phyloP scores from a whole-genome alignment of 2,113 vertebrate genomes.

The Oophaga pumilio region DNA sequence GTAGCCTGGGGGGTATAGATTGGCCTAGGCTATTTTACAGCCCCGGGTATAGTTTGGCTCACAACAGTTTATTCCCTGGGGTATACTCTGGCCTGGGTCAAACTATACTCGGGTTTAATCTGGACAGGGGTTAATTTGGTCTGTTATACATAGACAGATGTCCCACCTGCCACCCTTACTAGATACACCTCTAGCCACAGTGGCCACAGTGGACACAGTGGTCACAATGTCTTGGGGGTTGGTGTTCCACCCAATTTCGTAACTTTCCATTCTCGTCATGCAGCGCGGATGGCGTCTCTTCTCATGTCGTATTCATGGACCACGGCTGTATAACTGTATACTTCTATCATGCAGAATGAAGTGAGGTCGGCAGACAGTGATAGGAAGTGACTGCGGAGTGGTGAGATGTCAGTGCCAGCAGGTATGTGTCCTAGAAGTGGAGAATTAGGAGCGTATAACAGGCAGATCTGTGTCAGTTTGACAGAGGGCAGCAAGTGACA shows the following conservation, averaged over 20 bases:
- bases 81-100: no score
- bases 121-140: no score
- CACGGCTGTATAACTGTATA: not conserved
- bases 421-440: not conserved
- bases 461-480: not conserved
- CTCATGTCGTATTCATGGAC: not conserved
- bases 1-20: no score
- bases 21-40: no score
- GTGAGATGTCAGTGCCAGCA: slow-evolving; percentile 7
- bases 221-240: not conserved
- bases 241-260: not conserved
- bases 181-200: not conserved
- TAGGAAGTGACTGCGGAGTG: slow-evolving; percentile 17
- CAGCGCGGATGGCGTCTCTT: not conserved
- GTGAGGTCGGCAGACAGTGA: not conserved
- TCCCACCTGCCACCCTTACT: no score
- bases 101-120: no score
- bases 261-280: not conserved
- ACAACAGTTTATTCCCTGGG: no score
- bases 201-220: not conserved
- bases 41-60: no score
- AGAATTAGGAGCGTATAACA: not conserved
- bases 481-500: slow-evolving; percentile 2
- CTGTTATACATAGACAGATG: no score
- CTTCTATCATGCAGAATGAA: not conserved